A percentile compares a stretch with the other conserved stretches of the same genome.
Conservation (phyloP, 2,888 invertebrate species). For the Pheosia tremula region DNA sequence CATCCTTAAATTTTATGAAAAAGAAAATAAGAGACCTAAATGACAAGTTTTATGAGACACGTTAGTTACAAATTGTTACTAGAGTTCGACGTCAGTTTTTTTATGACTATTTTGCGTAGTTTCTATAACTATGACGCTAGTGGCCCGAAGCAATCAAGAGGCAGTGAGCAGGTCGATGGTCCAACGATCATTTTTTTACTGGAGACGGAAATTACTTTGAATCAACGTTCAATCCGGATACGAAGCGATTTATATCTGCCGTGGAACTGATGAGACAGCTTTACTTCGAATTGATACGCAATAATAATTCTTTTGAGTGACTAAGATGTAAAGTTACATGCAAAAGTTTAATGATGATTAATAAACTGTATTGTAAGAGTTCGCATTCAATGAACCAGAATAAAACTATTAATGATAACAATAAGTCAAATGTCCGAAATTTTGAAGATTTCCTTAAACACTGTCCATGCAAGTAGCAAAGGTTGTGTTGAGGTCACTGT, state of each 20-base stretch:
- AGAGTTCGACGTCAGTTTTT: neutral
- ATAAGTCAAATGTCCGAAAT: too few species aligned
- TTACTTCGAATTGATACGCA: constrained; percentile 8
- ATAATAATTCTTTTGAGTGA: neutral
- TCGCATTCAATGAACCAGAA: too few species aligned
- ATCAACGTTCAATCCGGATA: constrained; percentile 54
- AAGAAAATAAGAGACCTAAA: neutral
- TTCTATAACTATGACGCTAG: neutral
- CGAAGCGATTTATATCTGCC: constrained; percentile 40
- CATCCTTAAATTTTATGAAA: neutral
- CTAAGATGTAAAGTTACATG: neutral
- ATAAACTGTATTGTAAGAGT: too few species aligned
- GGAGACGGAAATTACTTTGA: constrained; percentile 65
- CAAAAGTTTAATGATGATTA: neutral
- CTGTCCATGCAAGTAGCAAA: too few species aligned
- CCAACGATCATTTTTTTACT: constrained; percentile 62
- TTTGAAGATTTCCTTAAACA: too few species aligned
- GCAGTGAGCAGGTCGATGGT: constrained; percentile 44
- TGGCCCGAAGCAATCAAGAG: constrained; percentile 27
- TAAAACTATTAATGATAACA: too few species aligned
- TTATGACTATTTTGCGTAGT: neutral
- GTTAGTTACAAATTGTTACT: neutral
- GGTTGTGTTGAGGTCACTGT: too few species aligned
- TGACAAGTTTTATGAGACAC: neutral
- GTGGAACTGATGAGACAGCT: constrained; percentile 26